Conservation (phyloP, 2,797 vertebrate genomes). For the Hypotaenidia okinawae region DNA sequence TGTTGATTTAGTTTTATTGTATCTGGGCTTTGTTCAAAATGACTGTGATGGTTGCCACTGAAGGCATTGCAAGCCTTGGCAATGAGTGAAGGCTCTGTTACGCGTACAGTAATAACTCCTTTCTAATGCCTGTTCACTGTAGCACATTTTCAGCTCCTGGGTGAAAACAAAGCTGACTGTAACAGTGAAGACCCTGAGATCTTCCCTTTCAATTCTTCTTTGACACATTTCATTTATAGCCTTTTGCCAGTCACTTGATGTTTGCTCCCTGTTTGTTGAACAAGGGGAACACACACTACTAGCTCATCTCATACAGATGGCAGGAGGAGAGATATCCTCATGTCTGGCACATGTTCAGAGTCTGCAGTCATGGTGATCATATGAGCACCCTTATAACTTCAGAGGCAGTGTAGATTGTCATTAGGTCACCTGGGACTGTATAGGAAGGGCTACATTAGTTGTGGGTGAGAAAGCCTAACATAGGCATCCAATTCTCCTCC, state of each 20-base stretch:
- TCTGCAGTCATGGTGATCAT: neutral
- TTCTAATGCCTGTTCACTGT: neutral
- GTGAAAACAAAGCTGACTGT: neutral
- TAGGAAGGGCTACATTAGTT: neutral
- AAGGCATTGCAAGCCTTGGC: neutral
- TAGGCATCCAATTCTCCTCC: neutral
- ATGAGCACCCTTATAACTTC: neutral
- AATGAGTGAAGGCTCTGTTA: neutral
- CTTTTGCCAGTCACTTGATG: neutral
- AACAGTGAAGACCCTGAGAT: neutral
- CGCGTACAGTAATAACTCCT: neutral
- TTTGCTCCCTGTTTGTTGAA: neutral
- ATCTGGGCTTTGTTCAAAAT: neutral
- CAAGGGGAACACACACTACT: neutral
- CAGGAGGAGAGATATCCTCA: neutral
- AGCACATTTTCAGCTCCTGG: neutral
- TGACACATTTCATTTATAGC: neutral
- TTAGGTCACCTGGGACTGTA: neutral
- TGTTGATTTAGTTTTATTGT: neutral
- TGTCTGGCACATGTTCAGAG: neutral
- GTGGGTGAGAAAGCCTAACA: neutral
- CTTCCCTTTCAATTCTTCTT: neutral
- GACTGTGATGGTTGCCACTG: neutral
- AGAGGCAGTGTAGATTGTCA: neutral
- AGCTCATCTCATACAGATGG: neutral